Percentiles rank a stretch among this genome's conserved stretches.
These are phyloP conservation scores for Petrocephalus sullivani DNA, from an alignment of 2,797 vertebrate genomes.

Conservation along the genomic window DNA sequence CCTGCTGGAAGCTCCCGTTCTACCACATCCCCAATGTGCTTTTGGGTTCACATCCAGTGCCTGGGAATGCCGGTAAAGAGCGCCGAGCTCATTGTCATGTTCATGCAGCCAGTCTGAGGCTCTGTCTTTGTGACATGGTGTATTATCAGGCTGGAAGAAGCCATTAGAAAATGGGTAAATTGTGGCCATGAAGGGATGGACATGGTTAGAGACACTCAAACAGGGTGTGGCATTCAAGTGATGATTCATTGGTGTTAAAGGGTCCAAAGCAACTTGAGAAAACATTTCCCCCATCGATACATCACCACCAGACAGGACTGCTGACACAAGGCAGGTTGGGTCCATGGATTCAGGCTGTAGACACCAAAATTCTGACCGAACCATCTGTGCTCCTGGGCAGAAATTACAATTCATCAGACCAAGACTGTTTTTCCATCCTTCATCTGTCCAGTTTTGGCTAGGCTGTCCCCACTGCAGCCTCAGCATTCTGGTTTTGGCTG, in stretches of 20 bases:
- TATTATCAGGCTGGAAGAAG: not conserved
- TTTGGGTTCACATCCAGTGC: not conserved
- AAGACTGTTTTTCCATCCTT: not conserved
- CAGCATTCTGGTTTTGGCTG: not conserved
- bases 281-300: not conserved
- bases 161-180: not conserved
- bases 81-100: not conserved
- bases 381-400: not conserved
- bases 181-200: not conserved
- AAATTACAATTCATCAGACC: not conserved
- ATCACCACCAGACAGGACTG: not conserved
- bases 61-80: not conserved
- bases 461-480: not conserved
- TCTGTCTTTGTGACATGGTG: not conserved
- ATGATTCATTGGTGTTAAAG: not conserved
- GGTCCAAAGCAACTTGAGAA: not conserved
- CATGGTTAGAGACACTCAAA: not conserved
- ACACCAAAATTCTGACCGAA: not conserved
- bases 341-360: not conserved
- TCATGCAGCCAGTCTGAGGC: not conserved
- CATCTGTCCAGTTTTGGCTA: not conserved
- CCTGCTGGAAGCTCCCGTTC: not conserved
- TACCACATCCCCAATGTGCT: not conserved
- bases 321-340: not conserved
- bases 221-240: not conserved